phyloP scores from a whole-genome alignment of 2,797 vertebrate genomes.

The Mareca penelope region DNA sequence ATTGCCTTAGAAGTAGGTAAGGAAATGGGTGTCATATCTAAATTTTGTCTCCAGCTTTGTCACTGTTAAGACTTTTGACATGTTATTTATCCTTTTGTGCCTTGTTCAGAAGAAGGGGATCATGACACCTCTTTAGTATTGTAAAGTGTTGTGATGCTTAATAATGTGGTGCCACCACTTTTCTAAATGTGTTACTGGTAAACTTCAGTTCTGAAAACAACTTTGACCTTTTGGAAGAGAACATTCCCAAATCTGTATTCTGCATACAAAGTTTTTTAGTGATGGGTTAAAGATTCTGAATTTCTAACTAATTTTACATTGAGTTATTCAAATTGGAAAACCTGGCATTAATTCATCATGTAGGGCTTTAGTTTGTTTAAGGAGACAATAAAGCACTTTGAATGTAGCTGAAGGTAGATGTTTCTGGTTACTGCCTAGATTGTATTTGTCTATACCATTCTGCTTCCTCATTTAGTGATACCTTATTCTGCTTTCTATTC shows the following conservation, averaged over 20 bases:
- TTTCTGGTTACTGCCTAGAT: neutral
- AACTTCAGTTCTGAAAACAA: neutral
- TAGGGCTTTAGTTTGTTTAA: neutral
- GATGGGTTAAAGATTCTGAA: neutral
- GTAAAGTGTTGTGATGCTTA: neutral
- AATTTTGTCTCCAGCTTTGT: slow-evolving; percentile 13
- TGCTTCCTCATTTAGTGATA: neutral
- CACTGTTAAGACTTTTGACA: neutral
- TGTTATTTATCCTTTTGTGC: slow-evolving; percentile 10
- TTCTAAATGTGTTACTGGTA: neutral
- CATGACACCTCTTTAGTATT: neutral
- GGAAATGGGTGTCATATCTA: neutral
- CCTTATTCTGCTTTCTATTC: neutral
- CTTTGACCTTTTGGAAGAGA: neutral
- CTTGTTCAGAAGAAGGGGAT: neutral
- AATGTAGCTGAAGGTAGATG: neutral
- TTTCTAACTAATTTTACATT: neutral
- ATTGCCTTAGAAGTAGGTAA: slow-evolving; percentile 2
- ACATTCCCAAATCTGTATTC: neutral
- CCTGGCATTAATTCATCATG: neutral
- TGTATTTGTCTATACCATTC: neutral
- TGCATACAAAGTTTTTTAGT: neutral
- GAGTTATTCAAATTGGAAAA: neutral
- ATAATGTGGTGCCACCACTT: neutral
- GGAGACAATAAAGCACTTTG: neutral